Evolutionary conservation across 2,888 invertebrate species (phyloP).

Genomic region (Trachelus troglodyta): DNA sequence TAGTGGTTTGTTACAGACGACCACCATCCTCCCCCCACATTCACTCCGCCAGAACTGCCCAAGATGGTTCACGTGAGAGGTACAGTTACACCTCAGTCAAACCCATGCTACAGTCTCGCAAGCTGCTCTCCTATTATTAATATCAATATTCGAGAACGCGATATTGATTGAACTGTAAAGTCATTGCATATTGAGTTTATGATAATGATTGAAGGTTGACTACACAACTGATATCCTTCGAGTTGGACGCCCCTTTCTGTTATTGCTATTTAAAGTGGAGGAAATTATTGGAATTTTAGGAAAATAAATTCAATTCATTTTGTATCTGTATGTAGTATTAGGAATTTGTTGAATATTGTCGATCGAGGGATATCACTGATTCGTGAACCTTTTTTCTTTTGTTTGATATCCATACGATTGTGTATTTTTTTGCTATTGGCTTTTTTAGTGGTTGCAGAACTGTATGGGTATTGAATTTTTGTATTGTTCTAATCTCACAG

Average conservation of each 20-base stretch:
- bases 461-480: background rate
- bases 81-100: constrained; percentile 69
- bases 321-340: background rate
- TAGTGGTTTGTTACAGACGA: constrained; percentile 86
- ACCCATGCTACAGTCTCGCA: constrained; percentile 61
- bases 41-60: constrained; percentile 98
- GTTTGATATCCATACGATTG: constrained; percentile 3
- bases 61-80: constrained; percentile 98
- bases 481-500: background rate
- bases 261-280: background rate
- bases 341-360: background rate
- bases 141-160: background rate
- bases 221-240: background rate
- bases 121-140: constrained; percentile 48
- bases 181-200: background rate
- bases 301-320: background rate
- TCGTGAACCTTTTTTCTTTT: constrained; percentile 2
- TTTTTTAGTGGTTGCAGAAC: background rate
- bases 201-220: background rate
- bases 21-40: constrained; percentile 97
- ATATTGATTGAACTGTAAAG: background rate
- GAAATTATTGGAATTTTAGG: background rate
- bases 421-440: background rate
- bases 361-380: background rate
- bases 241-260: background rate